These are phyloP conservation scores for Beris morrisii DNA, from an alignment of 2,888 invertebrate genomes.

Conservation along the genomic window DNA sequence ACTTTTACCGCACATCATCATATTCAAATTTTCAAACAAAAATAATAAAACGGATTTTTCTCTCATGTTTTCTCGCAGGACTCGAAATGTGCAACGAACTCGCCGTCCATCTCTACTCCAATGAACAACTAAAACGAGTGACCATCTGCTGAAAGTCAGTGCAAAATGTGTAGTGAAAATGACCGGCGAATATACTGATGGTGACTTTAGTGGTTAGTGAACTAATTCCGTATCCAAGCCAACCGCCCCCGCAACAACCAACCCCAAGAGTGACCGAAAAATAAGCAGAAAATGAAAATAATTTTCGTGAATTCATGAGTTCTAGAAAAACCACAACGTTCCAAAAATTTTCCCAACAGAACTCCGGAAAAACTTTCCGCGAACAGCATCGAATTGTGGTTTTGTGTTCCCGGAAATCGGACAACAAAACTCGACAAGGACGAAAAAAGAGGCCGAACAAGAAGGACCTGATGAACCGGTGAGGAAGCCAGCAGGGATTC, in stretches of 20 bases:
- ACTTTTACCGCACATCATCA: too few relatives aligned
- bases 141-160: too few relatives aligned
- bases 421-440: slow-evolving; percentile 18
- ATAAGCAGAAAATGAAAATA: slow-evolving; percentile 24
- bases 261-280: slow-evolving; percentile 10
- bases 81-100: too few relatives aligned
- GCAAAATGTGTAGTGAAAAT: slow-evolving; percentile 7
- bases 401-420: slow-evolving; percentile 13
- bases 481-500: not conserved
- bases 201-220: slow-evolving; percentile 14
- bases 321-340: slow-evolving; percentile 7
- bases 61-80: not conserved
- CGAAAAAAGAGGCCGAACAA: slow-evolving; percentile 9
- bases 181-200: slow-evolving; percentile 10
- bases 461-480: slow-evolving; percentile 16
- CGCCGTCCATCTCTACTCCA: too few relatives aligned
- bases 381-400: not conserved
- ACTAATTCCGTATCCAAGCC: not conserved
- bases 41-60: too few relatives aligned
- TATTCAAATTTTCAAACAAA: too few relatives aligned
- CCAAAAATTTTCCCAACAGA: not conserved
- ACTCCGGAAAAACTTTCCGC: not conserved
- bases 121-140: too few relatives aligned
- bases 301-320: slow-evolving; percentile 22
- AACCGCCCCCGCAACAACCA: too few relatives aligned